Base-by-base conservation (phyloP, 1,140 invertebrate genomes). In the Scaptomyza graminum region DNA sequence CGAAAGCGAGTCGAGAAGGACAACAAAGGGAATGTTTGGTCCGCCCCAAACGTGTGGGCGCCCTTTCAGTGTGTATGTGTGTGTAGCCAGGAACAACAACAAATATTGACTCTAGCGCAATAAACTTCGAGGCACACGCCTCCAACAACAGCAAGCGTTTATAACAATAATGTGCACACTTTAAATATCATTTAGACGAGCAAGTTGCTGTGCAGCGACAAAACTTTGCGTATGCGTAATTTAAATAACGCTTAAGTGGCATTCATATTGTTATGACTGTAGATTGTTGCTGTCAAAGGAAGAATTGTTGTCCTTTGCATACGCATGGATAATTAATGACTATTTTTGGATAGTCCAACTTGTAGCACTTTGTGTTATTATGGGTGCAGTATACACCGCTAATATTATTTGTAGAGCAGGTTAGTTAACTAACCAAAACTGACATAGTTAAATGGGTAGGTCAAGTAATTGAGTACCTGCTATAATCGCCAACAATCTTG, bases 101-200 rank as follows among this genome's bases (percentile, higher is more conserved):
- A 87, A 85, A 85, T 87, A 85, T 85, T 85, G 78, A 88, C 73
- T 73, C 74, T 82, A 63, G 79, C 82, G 82, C 82, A 87, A 82
- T 78, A 82, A 76, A 72, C 74, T 72, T 66, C 56, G 62, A 47
- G 50, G 43, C 61, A 31, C 9, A 67, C 63, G 31, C 65, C 74
- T 39, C 28, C 46, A 34, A 34, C 31, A 34, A 34, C 18, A 13
- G 13, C 54, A 69, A 60, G 56, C 65, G 64, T 54, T 31, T 55
- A 67, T 43, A 68, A 44, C 54, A 66, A 54, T 65, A 74, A 67
- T 68, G 62, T 75, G 62, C 51, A 51, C 75, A 71, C 67, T 72
- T 83, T 87, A 88, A 87, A 83, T 79, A 79, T 62, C 76, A 74
- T 82, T 82, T 59, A 55, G 65, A 84, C 76, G 65, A 54, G 80